These are phyloP conservation scores for Limenitis camilla DNA, from an alignment of 2,888 invertebrate genomes.

Conservation along the genomic window DNA sequence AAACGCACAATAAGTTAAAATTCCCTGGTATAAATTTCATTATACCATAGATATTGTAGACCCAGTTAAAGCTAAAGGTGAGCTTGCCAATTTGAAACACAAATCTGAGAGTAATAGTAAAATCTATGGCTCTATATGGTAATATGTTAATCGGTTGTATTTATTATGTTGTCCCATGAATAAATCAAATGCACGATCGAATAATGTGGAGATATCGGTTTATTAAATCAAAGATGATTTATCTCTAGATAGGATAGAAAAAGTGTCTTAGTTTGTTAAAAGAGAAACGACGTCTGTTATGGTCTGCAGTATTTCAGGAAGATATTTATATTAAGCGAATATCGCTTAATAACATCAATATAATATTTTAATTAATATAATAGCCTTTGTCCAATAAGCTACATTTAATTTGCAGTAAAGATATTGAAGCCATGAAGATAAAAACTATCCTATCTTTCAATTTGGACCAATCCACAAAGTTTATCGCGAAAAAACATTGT, in stretches of 20 bases:
- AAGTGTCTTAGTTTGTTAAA: neutral
- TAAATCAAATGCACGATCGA: constrained; percentile 18
- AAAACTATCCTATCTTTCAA: too few species aligned
- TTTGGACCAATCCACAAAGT: too few species aligned
- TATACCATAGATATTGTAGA: constrained; percentile 1
- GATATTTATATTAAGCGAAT: too few species aligned
- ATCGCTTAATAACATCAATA: too few species aligned
- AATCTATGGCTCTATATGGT: constrained; percentile 21
- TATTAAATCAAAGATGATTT: neutral
- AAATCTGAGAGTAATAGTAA: constrained; percentile 13
- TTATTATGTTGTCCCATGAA: constrained; percentile 23
- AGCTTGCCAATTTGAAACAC: constrained; percentile 8
- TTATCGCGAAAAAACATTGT: too few species aligned
- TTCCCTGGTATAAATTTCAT: neutral
- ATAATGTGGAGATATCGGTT: constrained; percentile 13
- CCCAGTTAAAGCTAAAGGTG: constrained; percentile 9
- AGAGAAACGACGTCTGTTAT: too few species aligned
- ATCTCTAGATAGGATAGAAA: too few species aligned
- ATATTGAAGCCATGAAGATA: too few species aligned
- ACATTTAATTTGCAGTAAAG: too few species aligned
- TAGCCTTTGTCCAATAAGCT: too few species aligned
- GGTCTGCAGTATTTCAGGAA: too few species aligned
- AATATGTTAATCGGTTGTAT: constrained; percentile 22
- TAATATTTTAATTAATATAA: too few species aligned
- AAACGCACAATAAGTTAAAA: neutral